Evolutionary conservation across 2,888 invertebrate species (phyloP), one percentile per base, ranked within the genome.

Genomic region (Phyllotreta cruciferae): DNA sequence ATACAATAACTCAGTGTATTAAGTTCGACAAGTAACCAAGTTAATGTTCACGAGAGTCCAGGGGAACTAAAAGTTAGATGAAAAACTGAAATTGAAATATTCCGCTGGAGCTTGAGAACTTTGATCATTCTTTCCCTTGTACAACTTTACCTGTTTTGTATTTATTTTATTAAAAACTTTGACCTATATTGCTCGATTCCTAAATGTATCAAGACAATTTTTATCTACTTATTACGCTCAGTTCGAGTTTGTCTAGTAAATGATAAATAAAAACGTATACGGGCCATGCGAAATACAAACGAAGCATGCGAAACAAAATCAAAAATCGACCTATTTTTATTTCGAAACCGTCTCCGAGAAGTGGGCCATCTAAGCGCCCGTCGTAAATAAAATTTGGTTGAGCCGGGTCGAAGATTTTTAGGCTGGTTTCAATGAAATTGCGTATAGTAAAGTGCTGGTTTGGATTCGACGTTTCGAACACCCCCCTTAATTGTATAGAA

Each of bases 401-500:
- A 35, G 34, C 35, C 11, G 6, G 24, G 49, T 49, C 49, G 24
- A 54, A 54, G 13, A 38, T 55, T 55, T 61, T 60, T 24, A 24
- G 63, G 63, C 62, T 60, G 62, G 63, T 65, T 64, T 62, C 56
- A 24, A 24, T 53, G 38, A 61, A 55, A 61, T 38, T 24, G 24
- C 55, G 60, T 24, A 37, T 39, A 49, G 60, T 52, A 61, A 54
- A 49, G 24, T 61, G 56, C 41, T 61, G 61, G 47, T 61, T 24
- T 10, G 49, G 50, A 49, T 39, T 56, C 49, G 61, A 56, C 55
- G 44, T 55, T 39, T 56, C 61, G 49, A 52, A 52, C 60, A 60
- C 52, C 60, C 60, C 60, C 50, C 41, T 53, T 63, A 68, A 71
- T 71, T 68, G 61, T 68, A 71, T 71, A 66, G 52, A 66, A 71